Evolutionary conservation across 2,113 vertebrate genomes (phyloP), one percentile per base, ranked within the genome.

Genomic region (Pristiophorus japonicus): DNA sequence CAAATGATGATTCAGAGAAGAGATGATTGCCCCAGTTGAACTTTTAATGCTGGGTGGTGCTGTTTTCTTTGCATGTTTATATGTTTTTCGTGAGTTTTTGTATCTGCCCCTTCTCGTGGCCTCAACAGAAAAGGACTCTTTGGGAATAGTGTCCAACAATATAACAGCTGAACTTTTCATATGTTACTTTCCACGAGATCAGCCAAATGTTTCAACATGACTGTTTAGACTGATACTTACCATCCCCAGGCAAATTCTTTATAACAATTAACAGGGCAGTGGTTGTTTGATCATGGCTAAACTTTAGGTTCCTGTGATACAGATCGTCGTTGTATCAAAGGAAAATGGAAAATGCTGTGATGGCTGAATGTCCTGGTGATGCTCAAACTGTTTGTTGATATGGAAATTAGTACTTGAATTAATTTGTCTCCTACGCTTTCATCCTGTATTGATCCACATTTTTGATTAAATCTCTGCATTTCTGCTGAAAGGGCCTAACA

Each of bases 291-390:
- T 90, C 51, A 90, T 90, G 47, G 51, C 87, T 90, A 59, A 90
- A n/a, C 87, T 90, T 84, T 90, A 90, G 30, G 27, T 90, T 90
- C 87, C 51, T 90, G 87, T 90, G 87, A 90, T 59, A 90, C 51
- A 30, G 27, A 90, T 90, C 30, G 62, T 85, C 38, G 55, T 11
- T 90, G 51, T 34, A 90, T 18, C 55, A 59, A 85, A 85, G 81
- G 45, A 85, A 85, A 85, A 16, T 88, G 85, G 47, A 88, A 88
- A 88, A 88, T 90, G 51, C 30, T 90, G 87, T 34, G 18, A 30
- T 90, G 51, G 30, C 3, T 34, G 24, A 59, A 90, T 59, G 47
- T 34, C 47, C 51, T 34, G 55, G 30, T 90, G 34, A 90, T 59
- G 51, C 87, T 59, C 51, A 59, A 34, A 90, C 30, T n/a, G 30